A percentile compares a stretch with the other conserved stretches of the same genome.
These are phyloP conservation scores for Nowickia ferox DNA, from an alignment of 2,888 invertebrate species.

Conservation along the genomic window DNA sequence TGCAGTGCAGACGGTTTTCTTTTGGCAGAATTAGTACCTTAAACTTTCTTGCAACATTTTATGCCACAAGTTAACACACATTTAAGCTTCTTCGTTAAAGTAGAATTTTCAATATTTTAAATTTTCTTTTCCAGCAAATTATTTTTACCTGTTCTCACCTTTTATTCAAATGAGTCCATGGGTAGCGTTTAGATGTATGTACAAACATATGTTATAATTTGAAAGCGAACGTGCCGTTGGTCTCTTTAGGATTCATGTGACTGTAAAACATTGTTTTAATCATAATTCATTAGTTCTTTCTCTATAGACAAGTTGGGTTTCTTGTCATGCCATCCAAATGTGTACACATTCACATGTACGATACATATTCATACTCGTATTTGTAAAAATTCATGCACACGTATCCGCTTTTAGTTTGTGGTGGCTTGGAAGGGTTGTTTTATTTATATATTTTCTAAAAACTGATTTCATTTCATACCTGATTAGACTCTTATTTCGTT, in stretches of 20 bases:
- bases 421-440: slow-evolving; percentile 39
- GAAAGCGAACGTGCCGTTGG: slow-evolving; percentile 44
- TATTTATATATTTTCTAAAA: slow-evolving; percentile 52
- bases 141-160: neutral
- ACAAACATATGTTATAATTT: neutral
- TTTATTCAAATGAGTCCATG: neutral
- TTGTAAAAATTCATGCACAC: neutral
- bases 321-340: slow-evolving; percentile 37
- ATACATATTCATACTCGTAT: neutral
- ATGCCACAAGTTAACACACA: neutral
- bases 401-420: neutral
- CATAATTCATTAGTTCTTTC: slow-evolving; percentile 79
- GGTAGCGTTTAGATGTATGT: neutral
- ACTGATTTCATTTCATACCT: slow-evolving; percentile 63
- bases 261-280: slow-evolving; percentile 79
- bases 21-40: too few relatives aligned
- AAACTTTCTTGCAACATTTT: too few relatives aligned
- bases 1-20: neutral
- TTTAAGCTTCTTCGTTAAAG: neutral
- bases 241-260: slow-evolving; percentile 72
- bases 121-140: neutral
- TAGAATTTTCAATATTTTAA: neutral
- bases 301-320: slow-evolving; percentile 74
- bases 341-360: neutral
- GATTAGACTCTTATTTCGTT: slow-evolving; percentile 38